Evolutionary conservation across 2,888 invertebrate genomes (phyloP).

Genomic region (Acheta domesticus): DNA sequence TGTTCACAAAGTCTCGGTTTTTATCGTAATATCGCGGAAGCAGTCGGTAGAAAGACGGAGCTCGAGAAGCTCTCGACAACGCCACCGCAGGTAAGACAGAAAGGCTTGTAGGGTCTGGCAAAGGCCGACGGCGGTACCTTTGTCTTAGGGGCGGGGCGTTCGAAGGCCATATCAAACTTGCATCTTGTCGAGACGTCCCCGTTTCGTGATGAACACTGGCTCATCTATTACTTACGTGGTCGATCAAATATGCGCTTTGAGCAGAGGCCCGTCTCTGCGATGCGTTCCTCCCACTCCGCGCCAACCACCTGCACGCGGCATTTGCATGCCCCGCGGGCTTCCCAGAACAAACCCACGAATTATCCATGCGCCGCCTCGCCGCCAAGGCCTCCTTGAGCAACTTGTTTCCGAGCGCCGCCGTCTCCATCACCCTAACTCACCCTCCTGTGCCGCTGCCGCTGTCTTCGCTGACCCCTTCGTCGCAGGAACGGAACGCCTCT

Average conservation of each 20-base stretch:
- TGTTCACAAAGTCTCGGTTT: no score
- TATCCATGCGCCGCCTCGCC: background rate
- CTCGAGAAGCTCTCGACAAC: background rate
- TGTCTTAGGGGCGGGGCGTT: background rate
- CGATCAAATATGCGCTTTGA: slow-evolving; percentile 1
- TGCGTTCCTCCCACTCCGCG: background rate
- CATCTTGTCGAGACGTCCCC: background rate
- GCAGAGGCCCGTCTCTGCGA: background rate
- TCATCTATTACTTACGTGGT: background rate
- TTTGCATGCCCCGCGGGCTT: background rate
- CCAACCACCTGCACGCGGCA: background rate
- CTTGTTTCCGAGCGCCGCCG: background rate
- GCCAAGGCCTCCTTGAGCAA: slow-evolving; percentile 4
- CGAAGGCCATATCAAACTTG: background rate
- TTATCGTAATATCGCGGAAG: no score
- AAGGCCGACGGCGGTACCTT: background rate
- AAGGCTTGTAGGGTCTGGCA: background rate
- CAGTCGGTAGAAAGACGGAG: no score
- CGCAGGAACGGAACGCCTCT: no score
- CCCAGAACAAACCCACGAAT: background rate
- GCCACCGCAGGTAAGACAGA: background rate
- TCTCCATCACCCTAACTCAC: background rate
- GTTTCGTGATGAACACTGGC: background rate
- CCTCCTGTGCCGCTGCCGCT: no score
- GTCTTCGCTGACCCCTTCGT: no score